phyloP scores from a whole-genome alignment of 1,140 invertebrate genomes.

The Pogonomyrmex barbatus region DNA sequence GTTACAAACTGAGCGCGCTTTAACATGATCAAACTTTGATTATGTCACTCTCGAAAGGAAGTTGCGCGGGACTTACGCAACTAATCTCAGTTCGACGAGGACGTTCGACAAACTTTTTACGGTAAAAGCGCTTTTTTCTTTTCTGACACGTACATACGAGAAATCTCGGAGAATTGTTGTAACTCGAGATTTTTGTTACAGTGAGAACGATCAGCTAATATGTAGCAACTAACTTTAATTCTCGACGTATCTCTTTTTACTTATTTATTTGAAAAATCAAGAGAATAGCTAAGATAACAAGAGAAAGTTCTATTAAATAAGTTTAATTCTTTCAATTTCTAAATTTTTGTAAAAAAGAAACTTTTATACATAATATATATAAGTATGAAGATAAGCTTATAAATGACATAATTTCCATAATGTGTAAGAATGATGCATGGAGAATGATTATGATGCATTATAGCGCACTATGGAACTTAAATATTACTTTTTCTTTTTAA shows the following conservation, averaged over 20 bases:
- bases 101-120: constrained; percentile 33
- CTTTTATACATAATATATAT: not conserved
- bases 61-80: constrained; percentile 47
- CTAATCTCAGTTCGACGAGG: constrained; percentile 57
- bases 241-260: not conserved
- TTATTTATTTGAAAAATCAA: not conserved
- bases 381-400: not conserved
- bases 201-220: constrained; percentile 3
- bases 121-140: not conserved
- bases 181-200: constrained; percentile 26
- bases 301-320: not conserved
- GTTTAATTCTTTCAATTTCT: not conserved
- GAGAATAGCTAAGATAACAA: not conserved
- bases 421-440: constrained; percentile 10
- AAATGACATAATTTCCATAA: constrained; percentile 32
- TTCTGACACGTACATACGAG: constrained; percentile 17
- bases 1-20: constrained; percentile 50
- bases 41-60: constrained; percentile 45
- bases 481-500: not conserved
- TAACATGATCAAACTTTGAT: constrained; percentile 61
- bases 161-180: constrained; percentile 14
- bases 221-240: not conserved
- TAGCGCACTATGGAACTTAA: not conserved
- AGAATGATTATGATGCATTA: constrained; percentile 29
- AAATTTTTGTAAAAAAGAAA: not conserved